Conservation (phyloP, 2,113 vertebrate species). For the Rhinoptilus africanus region DNA sequence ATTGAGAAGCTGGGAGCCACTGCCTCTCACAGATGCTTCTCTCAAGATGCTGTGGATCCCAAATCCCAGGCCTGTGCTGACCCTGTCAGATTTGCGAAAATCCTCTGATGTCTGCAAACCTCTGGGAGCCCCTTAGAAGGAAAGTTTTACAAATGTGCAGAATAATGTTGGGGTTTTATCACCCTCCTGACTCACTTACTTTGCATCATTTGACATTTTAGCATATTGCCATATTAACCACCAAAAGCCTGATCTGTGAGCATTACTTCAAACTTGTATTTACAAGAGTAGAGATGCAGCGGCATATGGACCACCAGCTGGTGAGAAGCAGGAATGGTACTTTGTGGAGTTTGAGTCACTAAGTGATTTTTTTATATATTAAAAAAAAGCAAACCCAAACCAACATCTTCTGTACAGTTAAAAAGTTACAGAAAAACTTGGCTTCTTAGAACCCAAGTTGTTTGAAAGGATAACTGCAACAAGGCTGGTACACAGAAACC, state of each 20-base stretch:
- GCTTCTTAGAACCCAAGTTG: neutral
- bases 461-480: neutral
- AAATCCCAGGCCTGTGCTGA: neutral
- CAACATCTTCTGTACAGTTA: neutral
- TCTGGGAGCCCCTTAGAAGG: neutral
- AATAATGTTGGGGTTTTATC: neutral
- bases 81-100: neutral
- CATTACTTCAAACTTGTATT: conserved; percentile 47
- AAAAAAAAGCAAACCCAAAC: neutral
- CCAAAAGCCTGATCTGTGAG: conserved; percentile 30
- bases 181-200: neutral
- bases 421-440: neutral
- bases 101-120: neutral
- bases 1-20: neutral
- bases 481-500: neutral
- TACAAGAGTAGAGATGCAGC: neutral
- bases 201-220: conserved; percentile 49
- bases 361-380: neutral
- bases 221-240: conserved; percentile 51
- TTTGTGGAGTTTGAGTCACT: conserved; percentile 42
- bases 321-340: conserved; percentile 30
- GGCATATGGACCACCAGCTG: conserved; percentile 55
- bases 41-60: neutral
- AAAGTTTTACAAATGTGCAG: neutral
- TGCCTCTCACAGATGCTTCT: neutral